Base-by-base conservation (phyloP, 2,797 vertebrate genomes). In the Xenops minutus region DNA sequence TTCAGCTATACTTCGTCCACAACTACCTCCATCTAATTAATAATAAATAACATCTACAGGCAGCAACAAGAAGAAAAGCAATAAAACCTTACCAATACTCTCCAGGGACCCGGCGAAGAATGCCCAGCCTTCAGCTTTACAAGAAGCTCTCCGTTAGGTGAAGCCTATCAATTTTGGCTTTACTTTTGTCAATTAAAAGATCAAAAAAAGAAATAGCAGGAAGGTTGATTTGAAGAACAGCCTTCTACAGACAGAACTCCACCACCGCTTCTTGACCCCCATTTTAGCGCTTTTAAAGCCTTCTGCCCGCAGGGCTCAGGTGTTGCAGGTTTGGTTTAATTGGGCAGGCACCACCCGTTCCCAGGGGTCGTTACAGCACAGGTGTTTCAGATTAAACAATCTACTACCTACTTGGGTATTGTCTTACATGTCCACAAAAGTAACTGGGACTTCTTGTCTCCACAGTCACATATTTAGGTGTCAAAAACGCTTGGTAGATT, bases 201-300 rank as follows among this genome's bases (percentile, higher is more conserved):
- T 12, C 20, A 4, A 32, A 27, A 59, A 37, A 56, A 43, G 12
- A 48, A 36, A 14, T 11, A 19, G 0, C 13, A 39, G 15, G 7
- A 74, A 52, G 0, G 0, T 20, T 10, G 0, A 29, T 7, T 22
- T 29, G 32, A 1, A 39, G 2, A 74, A 1, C 14, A 71, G 0
- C 0, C 7, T 22, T 24, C 4, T 1, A 24, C 19, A 8, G 0
- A n/a, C 1, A 10, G 12, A 73, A 30, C 2, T 3, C 32, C 23
- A 29, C 8, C 0, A 0, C 8, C 6, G 1, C 34, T 13, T 41
- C 51, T 39, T 12, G 0, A 63, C n/a, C 12, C 44, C 3, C 0
- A 0, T 6, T 23, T 46, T 14, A 27, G 15, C 12, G 3, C 24
- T 72, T 66, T 41, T 37, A 34, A 14, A 26, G 34, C 36, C 54